Evolutionary conservation across 2,797 vertebrate genomes (phyloP).

Genomic region (Schizopygopsis malacanthus): DNA sequence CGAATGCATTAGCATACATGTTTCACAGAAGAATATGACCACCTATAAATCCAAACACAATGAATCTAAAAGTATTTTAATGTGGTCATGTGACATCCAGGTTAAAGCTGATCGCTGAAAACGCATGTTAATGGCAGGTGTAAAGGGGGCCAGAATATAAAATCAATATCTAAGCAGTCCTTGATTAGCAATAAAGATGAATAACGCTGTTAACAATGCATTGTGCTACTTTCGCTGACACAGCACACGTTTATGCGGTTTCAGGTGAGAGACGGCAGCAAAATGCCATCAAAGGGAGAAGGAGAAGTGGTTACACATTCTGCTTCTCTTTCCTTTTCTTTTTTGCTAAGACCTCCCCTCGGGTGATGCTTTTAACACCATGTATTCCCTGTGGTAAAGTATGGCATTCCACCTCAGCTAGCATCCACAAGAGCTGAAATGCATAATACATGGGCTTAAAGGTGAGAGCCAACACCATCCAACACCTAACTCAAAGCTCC

Average conservation of each 20-base stretch:
- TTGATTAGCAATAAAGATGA: conserved; percentile 26
- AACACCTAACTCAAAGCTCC: conserved; percentile 22
- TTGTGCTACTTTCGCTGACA: conserved; percentile 10
- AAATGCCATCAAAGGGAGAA: conserved; percentile 32
- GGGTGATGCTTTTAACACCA: conserved; percentile 20
- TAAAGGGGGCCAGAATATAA: conserved; percentile 12
- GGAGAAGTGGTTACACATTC: conserved; percentile 2
- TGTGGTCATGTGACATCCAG: not conserved
- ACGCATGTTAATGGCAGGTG: not conserved
- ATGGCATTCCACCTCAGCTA: conserved; percentile 53
- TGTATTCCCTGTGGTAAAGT: conserved; percentile 39
- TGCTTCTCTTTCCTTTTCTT: not conserved
- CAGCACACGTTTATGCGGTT: conserved; percentile 20
- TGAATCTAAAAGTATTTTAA: not conserved
- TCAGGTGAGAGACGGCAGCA: conserved; percentile 14
- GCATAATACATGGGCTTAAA: conserved; percentile 70
- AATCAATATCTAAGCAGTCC: conserved; percentile 34
- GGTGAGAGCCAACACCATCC: conserved; percentile 61
- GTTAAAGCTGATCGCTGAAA: not conserved
- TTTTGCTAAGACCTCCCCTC: conserved; percentile 38
- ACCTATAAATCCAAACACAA: not conserved
- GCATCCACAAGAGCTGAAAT: conserved; percentile 71
- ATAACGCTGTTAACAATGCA: conserved; percentile 1
- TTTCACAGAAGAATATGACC: not conserved
- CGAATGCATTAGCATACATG: not conserved